Percentiles rank a stretch among this genome's conserved stretches.
Evolutionary conservation across 53 echinoderm and acorn worm genomes (phyloP).

Genomic region (Holothuria leucospilota): DNA sequence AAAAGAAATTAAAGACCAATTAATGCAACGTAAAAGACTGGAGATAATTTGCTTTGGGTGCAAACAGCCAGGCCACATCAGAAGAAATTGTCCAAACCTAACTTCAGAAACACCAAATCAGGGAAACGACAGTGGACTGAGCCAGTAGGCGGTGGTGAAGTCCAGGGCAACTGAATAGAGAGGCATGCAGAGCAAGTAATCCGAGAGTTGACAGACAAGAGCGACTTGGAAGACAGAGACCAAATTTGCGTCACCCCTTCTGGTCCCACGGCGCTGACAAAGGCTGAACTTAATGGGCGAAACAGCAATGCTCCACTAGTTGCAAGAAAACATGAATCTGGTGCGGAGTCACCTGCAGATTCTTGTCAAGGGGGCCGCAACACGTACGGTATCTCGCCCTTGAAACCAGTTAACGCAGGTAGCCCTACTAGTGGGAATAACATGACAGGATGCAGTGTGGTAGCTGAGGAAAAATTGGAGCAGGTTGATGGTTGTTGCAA

Average conservation of each 20-base stretch:
- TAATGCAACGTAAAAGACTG: background rate
- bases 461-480: background rate
- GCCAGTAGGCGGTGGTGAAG: conserved; percentile 25
- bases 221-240: too few species aligned
- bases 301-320: background rate
- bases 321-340: background rate
- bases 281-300: background rate
- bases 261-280: too few species aligned
- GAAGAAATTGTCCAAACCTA: background rate
- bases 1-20: background rate
- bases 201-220: background rate
- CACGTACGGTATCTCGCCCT: background rate
- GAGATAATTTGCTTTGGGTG: conserved; percentile 7
- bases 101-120: background rate
- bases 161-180: background rate
- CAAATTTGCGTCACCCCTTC: too few species aligned
- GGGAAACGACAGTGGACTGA: conserved; percentile 1
- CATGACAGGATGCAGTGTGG: background rate
- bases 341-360: background rate
- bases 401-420: background rate
- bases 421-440: background rate
- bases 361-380: background rate
- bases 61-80: conserved; percentile 7
- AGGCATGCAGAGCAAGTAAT: background rate
- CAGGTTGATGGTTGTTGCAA: conserved; percentile 4